A percentile compares a stretch with the other conserved stretches of the same genome.
These are phyloP conservation scores for Eudemis profundana DNA, from an alignment of 2,888 invertebrate species.

Conservation along the genomic window DNA sequence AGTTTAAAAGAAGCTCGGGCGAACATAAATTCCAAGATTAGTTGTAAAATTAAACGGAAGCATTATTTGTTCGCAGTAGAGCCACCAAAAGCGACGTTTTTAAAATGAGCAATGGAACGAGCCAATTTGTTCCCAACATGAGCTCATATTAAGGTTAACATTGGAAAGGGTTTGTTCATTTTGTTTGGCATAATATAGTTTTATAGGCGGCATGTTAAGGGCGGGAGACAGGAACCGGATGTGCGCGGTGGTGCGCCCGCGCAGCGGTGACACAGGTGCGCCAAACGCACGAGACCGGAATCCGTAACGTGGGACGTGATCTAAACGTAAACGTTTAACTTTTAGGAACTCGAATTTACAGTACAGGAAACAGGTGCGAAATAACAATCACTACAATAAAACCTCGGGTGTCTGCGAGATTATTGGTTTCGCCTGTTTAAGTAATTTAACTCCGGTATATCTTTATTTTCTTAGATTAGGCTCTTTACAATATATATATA, in stretches of 20 bases:
- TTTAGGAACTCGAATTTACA: conserved; percentile 43
- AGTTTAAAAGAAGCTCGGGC: conserved; percentile 1
- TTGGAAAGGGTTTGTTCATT: background rate
- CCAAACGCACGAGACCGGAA: conserved; percentile 56
- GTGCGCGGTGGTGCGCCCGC: conserved; percentile 59
- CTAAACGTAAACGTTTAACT: conserved; percentile 58
- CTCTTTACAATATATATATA: too few species aligned
- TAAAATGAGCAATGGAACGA: background rate
- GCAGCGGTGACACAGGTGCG: conserved; percentile 64
- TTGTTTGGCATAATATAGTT: background rate
- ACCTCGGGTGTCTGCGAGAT: too few species aligned
- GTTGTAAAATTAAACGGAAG: conserved; percentile 51
- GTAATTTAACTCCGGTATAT: too few species aligned
- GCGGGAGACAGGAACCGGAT: conserved; percentile 79
- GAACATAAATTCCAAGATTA: background rate
- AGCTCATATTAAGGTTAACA: background rate
- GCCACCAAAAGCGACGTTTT: conserved; percentile 48
- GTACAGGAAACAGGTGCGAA: background rate
- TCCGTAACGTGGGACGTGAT: conserved; percentile 63
- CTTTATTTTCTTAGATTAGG: too few species aligned
- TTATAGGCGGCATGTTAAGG: conserved; percentile 14
- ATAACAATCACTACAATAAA: conserved; percentile 1
- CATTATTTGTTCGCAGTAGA: conserved; percentile 52
- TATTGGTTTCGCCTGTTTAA: too few species aligned
- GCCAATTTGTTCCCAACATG: too few species aligned